phyloP scores from a whole-genome alignment of 2,888 invertebrate species.

The Noctua janthe region DNA sequence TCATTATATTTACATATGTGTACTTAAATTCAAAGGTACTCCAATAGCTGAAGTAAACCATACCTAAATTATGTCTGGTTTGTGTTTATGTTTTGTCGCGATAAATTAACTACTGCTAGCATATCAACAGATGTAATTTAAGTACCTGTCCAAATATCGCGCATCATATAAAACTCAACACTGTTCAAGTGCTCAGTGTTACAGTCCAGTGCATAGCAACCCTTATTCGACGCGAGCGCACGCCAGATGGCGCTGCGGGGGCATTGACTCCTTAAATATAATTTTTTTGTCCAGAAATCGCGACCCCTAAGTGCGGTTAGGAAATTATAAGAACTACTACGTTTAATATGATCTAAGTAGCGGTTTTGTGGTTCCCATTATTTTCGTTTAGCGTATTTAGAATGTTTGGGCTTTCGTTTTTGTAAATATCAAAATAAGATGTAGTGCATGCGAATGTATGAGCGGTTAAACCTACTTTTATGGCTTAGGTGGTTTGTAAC shows the following conservation, averaged over 20 bases:
- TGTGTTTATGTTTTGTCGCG: not conserved
- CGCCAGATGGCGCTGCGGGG: slow-evolving; percentile 84
- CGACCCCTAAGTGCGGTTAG: slow-evolving; percentile 87
- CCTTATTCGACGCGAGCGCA: slow-evolving; percentile 77
- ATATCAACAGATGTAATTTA: slow-evolving; percentile 32
- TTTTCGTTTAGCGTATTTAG: slow-evolving; percentile 50
- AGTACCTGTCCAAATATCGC: slow-evolving; percentile 40
- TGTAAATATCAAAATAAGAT: slow-evolving; percentile 28
- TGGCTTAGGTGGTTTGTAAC: not conserved
- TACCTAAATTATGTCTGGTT: not conserved
- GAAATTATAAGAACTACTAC: slow-evolving; percentile 75
- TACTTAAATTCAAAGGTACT: not conserved
- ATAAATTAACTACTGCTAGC: not conserved
- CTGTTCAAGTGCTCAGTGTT: slow-evolving; percentile 41
- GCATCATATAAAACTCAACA: slow-evolving; percentile 43
- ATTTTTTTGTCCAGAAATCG: slow-evolving; percentile 80
- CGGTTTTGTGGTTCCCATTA: slow-evolving; percentile 72
- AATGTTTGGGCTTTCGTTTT: slow-evolving; percentile 55
- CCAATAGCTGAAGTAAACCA: not conserved
- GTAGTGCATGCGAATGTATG: slow-evolving; percentile 17
- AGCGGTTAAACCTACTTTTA: slow-evolving; percentile 14
- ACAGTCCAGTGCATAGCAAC: slow-evolving; percentile 51
- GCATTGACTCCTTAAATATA: slow-evolving; percentile 86
- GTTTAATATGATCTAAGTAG: slow-evolving; percentile 82
- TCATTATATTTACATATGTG: not conserved